Base-by-base conservation (phyloP, 1,140 invertebrate genomes). In the Drosophila repletoides region DNA sequence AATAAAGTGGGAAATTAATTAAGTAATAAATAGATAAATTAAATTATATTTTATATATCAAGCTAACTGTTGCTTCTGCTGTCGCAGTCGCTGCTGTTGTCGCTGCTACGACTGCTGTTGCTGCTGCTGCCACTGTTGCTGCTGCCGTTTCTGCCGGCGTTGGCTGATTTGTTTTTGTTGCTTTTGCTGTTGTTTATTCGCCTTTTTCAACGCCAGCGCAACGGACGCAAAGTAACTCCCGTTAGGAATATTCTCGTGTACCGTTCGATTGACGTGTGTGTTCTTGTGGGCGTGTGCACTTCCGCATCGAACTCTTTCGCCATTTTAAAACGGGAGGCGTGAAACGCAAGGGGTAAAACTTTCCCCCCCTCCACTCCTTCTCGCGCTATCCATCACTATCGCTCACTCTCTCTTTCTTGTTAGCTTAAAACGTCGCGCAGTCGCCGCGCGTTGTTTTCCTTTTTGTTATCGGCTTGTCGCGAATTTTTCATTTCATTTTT, bases 291-390 rank as follows among this genome's bases (percentile, higher is more conserved):
- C 58, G 41, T 33, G 52, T 79, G 75, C 51, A 77, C 63, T 56
- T 66, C 59, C 71, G 73, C 34, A 36, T 38, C 60, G 22, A 80
- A 80, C 60, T 79, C 70, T 65, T 79, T 73, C 73, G 65, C n/a
- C 75, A 79, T 80, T 71, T 79, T 59, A 75, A 59, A 80, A 61
- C 51, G 21, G 45, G 19, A 5, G 28, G 14, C 10, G 43, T 22
- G 10, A 5, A 21, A 10, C 12, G 46, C 4, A 15, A 21, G 9
- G 17, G 3, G n/a, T n/a, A n/a, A n/a, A n/a, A n/a, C n/a, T n/a
- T n/a, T n/a, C n/a, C n/a, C n/a, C n/a, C n/a, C n/a, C n/a, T 28
- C 3, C 7, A 17, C 36, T 15, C 34, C 33, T 1, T 28, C 2
- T 17, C 21, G 10, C 12, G 0, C 7, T 24, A 14, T 1, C 19